These are phyloP conservation scores for Eupithecia vulgata DNA, from an alignment of 2,888 invertebrate genomes.

Conservation along the genomic window DNA sequence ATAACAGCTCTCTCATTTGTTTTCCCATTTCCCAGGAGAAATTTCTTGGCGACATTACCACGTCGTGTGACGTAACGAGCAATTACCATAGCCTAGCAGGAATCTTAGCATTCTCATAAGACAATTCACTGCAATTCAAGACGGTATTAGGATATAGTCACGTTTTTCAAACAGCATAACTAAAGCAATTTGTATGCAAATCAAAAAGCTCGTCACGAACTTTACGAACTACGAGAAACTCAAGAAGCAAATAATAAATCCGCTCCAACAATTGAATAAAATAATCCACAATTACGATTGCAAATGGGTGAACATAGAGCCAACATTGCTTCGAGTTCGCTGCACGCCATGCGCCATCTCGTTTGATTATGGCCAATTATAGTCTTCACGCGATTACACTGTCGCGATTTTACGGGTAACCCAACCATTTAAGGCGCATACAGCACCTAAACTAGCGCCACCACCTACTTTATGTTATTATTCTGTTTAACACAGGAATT, in stretches of 20 bases:
- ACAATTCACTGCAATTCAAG: constrained; percentile 16
- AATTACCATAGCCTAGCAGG: constrained; percentile 60
- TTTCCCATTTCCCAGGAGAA: constrained; percentile 80
- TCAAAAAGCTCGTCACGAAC: constrained; percentile 18
- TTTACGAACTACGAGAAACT: constrained; percentile 27
- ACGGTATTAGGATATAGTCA: constrained; percentile 14
- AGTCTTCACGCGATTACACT: constrained; percentile 74
- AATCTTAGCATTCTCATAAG: constrained; percentile 25
- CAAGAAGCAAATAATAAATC: constrained; percentile 47
- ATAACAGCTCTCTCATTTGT: constrained; percentile 82
- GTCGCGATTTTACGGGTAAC: constrained; percentile 71
- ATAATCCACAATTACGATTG: constrained; percentile 57
- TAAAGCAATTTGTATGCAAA: constrained; percentile 28
- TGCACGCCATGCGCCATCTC: constrained; percentile 73
- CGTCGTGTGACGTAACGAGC: constrained; percentile 69
- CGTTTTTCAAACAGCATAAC: constrained; percentile 27
- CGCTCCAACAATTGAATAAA: constrained; percentile 51
- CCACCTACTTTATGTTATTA: too few species aligned
- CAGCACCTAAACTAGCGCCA: too few species aligned
- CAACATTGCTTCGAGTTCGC: constrained; percentile 49
- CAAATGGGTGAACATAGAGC: constrained; percentile 56
- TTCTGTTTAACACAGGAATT: too few species aligned
- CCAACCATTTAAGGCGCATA: constrained; percentile 72
- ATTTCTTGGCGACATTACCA: constrained; percentile 78
- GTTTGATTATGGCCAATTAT: constrained; percentile 78